Percentiles rank a stretch among this genome's conserved stretches.
Evolutionary conservation across 2,113 vertebrate species (phyloP).

Genomic region (Trogon surrucura): DNA sequence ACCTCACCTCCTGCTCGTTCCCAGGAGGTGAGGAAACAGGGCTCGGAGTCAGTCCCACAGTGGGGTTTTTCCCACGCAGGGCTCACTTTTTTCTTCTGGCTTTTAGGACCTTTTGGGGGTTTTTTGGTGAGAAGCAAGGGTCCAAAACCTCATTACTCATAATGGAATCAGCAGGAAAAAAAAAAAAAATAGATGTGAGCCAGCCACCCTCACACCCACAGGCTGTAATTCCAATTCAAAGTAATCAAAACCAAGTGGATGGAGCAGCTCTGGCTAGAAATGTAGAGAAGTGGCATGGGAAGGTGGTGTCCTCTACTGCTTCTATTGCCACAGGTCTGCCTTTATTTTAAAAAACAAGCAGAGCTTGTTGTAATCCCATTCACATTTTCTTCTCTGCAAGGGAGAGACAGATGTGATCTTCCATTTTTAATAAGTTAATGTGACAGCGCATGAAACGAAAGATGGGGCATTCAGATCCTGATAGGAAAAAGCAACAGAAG

Average conservation of each 20-base stretch:
- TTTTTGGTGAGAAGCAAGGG: background rate
- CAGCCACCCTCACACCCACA: background rate
- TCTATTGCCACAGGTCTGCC: background rate
- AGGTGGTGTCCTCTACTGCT: background rate
- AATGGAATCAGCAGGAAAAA: background rate
- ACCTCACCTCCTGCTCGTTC: background rate
- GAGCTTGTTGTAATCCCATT: background rate
- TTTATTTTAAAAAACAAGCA: background rate
- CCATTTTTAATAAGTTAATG: background rate
- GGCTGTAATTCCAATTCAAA: background rate
- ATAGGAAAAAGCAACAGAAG: background rate
- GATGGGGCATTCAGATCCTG: background rate
- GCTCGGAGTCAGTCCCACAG: background rate
- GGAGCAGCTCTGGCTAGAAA: background rate
- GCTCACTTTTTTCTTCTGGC: background rate
- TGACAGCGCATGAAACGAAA: background rate
- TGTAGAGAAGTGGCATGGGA: background rate
- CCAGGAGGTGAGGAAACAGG: background rate
- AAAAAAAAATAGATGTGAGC: fast-evolving
- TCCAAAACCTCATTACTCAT: background rate
- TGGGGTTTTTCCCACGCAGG: background rate
- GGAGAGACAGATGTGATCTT: background rate
- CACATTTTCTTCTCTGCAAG: background rate
- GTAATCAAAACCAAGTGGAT: background rate
- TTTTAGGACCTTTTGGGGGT: background rate